Evolutionary conservation across 64 coral and sea anemone species (phyloP), one percentile per base, ranked within the genome.

Genomic region (Dendrophyllia cribrosa): DNA sequence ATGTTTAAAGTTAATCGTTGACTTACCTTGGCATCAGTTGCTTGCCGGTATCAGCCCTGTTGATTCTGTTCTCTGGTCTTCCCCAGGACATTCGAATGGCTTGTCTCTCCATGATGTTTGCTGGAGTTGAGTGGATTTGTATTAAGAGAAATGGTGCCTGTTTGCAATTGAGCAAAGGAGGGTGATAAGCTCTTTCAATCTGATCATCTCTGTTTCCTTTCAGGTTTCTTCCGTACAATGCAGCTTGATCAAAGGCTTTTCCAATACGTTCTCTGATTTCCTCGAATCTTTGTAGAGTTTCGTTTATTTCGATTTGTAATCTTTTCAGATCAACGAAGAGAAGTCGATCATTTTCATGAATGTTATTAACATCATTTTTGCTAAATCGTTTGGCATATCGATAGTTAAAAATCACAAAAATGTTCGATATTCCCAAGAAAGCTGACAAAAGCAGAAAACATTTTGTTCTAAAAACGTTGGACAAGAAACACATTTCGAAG

Each of bases 71-170:
- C 25, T 94, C 82, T 63, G 82, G 88, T 55, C 84, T 48, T 50
- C 95, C 95, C 95, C 95, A 97, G 15, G 95, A 87, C 14, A 97
- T 43, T 47, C 95, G 82, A 72, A 97, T 97, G 50, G 95, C 88
- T 58, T 97, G 88, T 56, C 95, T 94, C 15, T 75, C 90, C 76
- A 91, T 78, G 58, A 97, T 90, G 46, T 91, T 88, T 24, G 49
- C 82, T 20, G 91, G 95, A 69, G 43, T 74, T 13, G 95, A 94
- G 59, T 97, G 95, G 71, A 97, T 65, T 85, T 81, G 51, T 78
- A 94, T 88, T 10, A 97, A 75, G 4, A 97, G 88, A 44, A 94
- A 97, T 0, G 82, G 88, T 15, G 19, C n/a, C 49, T 24, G 58
- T 52, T 72, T 22, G 59, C 93, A 95, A 14, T 76, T 23, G 56